Percentiles rank a stretch among this genome's conserved stretches.
Conservation (phyloP, 2,113 vertebrate genomes). For the Archilochus colubris region DNA sequence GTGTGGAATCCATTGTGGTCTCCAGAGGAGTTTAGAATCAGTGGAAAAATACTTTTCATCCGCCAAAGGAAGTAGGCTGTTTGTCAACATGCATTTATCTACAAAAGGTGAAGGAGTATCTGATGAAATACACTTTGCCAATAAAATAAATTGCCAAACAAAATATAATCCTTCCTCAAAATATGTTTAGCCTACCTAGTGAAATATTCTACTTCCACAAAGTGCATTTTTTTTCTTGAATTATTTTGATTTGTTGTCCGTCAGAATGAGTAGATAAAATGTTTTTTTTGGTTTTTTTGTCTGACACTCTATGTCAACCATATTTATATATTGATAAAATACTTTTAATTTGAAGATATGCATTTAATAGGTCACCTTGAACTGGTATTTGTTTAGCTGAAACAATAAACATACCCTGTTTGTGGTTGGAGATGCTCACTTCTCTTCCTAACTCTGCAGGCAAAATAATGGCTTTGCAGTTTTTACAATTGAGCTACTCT, state of each 20-base stretch:
- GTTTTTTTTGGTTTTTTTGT: conserved; percentile 51
- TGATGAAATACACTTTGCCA: conserved; percentile 81
- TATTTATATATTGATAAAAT: conserved; percentile 55
- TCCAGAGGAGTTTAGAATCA: conserved; percentile 42
- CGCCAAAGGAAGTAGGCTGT: conserved; percentile 71
- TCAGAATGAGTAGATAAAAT: conserved; percentile 68
- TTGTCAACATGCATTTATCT: conserved; percentile 82
- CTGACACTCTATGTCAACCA: conserved; percentile 11
- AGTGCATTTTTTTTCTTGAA: conserved; percentile 70
- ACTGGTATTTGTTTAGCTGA: conserved; percentile 7
- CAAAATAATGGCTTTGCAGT: neutral
- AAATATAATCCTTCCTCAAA: conserved; percentile 79
- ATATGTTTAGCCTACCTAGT: conserved; percentile 71
- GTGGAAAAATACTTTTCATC: conserved; percentile 69
- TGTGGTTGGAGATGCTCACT: neutral
- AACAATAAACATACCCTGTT: neutral
- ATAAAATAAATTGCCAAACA: conserved; percentile 83
- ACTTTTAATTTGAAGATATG: conserved; percentile 51
- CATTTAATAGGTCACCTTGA: neutral
- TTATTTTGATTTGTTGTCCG: conserved; percentile 77
- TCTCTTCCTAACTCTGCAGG: neutral
- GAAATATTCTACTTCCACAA: conserved; percentile 74
- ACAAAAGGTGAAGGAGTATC: conserved; percentile 75
- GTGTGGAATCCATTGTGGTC: neutral
- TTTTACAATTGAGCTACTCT: too few relatives aligned